Evolutionary conservation across 2,888 invertebrate genomes (phyloP).

Genomic region (Augiades crinisus): DNA sequence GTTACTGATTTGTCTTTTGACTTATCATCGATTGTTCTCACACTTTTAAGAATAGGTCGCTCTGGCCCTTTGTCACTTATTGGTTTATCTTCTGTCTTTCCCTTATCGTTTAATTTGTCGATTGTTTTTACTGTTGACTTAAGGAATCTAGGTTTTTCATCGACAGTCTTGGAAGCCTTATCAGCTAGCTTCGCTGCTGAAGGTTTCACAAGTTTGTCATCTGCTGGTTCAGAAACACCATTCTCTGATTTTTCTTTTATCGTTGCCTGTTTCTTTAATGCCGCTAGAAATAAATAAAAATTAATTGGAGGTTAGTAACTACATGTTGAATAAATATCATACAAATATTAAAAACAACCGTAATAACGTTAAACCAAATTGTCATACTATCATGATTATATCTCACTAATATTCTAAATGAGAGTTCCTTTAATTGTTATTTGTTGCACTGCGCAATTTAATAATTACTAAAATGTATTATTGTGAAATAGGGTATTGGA

Average conservation of each 20-base stretch:
- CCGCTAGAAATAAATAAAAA: conserved; percentile 55
- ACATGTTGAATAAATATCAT: too few relatives aligned
- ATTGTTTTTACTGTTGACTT: conserved; percentile 50
- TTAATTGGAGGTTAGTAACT: too few relatives aligned
- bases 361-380: too few relatives aligned
- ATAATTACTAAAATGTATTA: too few relatives aligned
- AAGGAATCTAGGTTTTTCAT: conserved; percentile 62
- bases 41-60: conserved; percentile 58
- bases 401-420: too few relatives aligned
- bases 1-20: conserved; percentile 69
- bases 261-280: conserved; percentile 70
- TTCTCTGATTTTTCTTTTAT: conserved; percentile 68
- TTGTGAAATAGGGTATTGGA: too few relatives aligned
- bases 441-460: too few relatives aligned
- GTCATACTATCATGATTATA: too few relatives aligned
- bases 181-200: conserved; percentile 66
- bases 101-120: conserved; percentile 36
- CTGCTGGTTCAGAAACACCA: conserved; percentile 55
- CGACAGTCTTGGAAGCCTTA: conserved; percentile 50
- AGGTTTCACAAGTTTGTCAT: conserved; percentile 69
- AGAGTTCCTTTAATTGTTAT: too few relatives aligned
- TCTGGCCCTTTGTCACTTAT: conserved; percentile 51
- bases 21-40: conserved; percentile 70
- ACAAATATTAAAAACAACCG: too few relatives aligned
- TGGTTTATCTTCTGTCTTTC: conserved; percentile 50